Conservation (phyloP, 2,888 invertebrate genomes). For the Lepidonotus clava region DNA sequence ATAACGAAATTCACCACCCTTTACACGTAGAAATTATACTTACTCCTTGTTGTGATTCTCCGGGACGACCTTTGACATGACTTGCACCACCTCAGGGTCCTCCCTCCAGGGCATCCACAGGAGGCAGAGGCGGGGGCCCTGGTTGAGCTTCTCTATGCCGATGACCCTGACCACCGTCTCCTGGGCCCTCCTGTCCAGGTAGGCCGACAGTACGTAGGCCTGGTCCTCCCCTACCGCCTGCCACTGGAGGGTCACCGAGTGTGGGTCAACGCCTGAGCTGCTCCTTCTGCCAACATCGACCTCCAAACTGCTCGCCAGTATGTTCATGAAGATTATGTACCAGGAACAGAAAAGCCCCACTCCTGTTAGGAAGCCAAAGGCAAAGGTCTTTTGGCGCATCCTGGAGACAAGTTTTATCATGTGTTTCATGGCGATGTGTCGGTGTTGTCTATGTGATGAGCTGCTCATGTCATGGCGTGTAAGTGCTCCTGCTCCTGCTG, state of each 20-base stretch:
- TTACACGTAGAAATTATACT: neutral
- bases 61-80: neutral
- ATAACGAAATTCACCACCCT: no score
- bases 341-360: no score
- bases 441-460: no score
- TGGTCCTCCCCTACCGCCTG: neutral
- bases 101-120: slow-evolving; percentile 26
- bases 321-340: no score
- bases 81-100: neutral
- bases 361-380: neutral
- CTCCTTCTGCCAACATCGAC: no score
- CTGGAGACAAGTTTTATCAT: no score
- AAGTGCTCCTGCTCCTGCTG: no score
- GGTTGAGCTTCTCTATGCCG: neutral
- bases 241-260: neutral
- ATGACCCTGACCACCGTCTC: neutral
- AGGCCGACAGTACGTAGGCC: neutral
- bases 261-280: no score
- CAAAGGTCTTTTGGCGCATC: neutral
- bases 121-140: neutral
- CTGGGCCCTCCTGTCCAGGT: neutral
- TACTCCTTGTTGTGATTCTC: slow-evolving; percentile 22
- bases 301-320: no score
- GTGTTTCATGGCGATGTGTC: no score
- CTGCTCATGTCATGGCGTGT: no score